phyloP scores from a whole-genome alignment of 1,140 invertebrate species.

The Theocolax elegans region DNA sequence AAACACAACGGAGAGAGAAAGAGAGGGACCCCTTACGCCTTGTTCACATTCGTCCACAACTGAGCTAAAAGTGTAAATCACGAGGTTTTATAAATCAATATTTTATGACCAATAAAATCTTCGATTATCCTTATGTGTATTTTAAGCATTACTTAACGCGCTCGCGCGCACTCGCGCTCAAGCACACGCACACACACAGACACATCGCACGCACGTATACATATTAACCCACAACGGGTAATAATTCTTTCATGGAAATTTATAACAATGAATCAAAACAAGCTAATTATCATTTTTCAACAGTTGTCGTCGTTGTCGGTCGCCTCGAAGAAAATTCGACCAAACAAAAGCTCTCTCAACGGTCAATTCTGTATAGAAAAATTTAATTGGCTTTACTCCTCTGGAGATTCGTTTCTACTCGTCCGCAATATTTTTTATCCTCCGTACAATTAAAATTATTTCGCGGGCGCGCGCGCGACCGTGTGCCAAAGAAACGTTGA shows the following conservation, averaged over 20 bases:
- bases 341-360: too few relatives aligned
- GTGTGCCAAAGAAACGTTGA: too few relatives aligned
- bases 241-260: background rate
- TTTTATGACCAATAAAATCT: slow-evolving; percentile 28
- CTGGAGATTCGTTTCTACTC: too few relatives aligned
- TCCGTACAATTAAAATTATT: too few relatives aligned
- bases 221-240: too few relatives aligned
- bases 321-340: too few relatives aligned
- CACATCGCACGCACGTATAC: background rate
- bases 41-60: background rate
- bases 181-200: background rate
- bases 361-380: too few relatives aligned
- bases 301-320: too few relatives aligned
- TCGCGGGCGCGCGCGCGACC: background rate
- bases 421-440: too few relatives aligned
- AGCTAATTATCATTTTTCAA: slow-evolving; percentile 13
- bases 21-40: too few relatives aligned
- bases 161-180: background rate
- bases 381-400: too few relatives aligned
- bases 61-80: slow-evolving; percentile 21
- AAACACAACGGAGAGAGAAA: too few relatives aligned
- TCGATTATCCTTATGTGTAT: slow-evolving; percentile 1
- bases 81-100: slow-evolving; percentile 26
- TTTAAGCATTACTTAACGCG: slow-evolving; percentile 2
- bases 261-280: slow-evolving; percentile 10